Base-by-base conservation (phyloP, 2,888 invertebrate species). In the Hirtodrosophila alboralis region DNA sequence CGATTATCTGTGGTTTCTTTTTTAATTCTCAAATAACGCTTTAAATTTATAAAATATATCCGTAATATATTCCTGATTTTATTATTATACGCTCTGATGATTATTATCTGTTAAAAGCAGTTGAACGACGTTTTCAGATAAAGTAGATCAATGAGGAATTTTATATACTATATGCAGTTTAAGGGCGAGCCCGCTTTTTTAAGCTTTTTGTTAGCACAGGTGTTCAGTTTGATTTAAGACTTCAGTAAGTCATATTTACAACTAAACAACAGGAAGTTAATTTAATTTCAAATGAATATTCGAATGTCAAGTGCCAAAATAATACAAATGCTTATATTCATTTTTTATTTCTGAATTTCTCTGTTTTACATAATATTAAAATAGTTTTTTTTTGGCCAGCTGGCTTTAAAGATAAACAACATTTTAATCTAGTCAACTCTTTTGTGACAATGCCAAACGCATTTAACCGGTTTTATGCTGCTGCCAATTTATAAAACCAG, bases 391-490 rank as follows among this genome's bases (percentile, higher is more conserved):
- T n/a, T n/a, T n/a, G n/a, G n/a, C n/a, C n/a, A 16, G 1, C 10
- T 8, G n/a, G 12, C n/a, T 45, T 21, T 16, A 34, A 10, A 28
- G 28, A 51, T 57, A 23, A 27, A 58, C 28, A 16, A 14, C 30
- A 5, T 13, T 31, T 37, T 18, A 44, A 27, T 2, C 36, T 43
- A 31, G 45, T 1, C 28, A 28, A 28, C 6, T 18, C 31, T 41
- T 44, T 9, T 12, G 23, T n/a, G 8, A 13, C 37, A 36, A 10
- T 31, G 13, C 1, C 5, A 27, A 33, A 63, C 45, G 49, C 41
- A 56, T 40, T 52, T 28, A 76, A 83, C 79, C 70, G 70, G 74
- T 79, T 78, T 58, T 12, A n/a, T n/a, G n/a, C 6, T 23, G 49
- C 18, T 13, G 43, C 14, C 33, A 68, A 60, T n/a, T 62, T 38